These are phyloP conservation scores for Scaptomyza cyrtandrae DNA, from an alignment of 2,888 invertebrate species.

Conservation along the genomic window DNA sequence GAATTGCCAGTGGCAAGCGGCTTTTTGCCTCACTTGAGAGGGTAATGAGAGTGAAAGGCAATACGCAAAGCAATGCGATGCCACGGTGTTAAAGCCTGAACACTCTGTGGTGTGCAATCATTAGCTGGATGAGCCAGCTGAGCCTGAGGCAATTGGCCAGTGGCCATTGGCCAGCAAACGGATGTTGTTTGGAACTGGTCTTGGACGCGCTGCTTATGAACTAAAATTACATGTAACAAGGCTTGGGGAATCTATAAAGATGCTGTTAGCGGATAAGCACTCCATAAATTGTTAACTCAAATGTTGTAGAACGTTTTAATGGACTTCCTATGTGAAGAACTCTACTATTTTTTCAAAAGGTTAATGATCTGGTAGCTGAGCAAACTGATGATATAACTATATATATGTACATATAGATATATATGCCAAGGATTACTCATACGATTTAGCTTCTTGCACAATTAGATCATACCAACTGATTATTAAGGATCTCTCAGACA, in stretches of 20 bases:
- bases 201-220: conserved; percentile 14
- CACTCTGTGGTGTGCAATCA: conserved; percentile 8
- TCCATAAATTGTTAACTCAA: conserved; percentile 44
- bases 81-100: conserved; percentile 37
- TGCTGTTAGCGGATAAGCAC: conserved; percentile 49
- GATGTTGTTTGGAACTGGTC: conserved; percentile 49
- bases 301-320: conserved; percentile 36
- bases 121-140: too few species aligned
- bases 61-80: conserved; percentile 6
- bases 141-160: conserved; percentile 7
- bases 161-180: conserved; percentile 21
- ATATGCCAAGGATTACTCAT: conserved; percentile 46
- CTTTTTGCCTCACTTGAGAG: conserved; percentile 15
- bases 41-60: conserved; percentile 73
- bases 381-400: conserved; percentile 10
- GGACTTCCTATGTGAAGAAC: conserved; percentile 36
- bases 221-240: conserved; percentile 36
- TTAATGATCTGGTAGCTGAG: conserved; percentile 1
- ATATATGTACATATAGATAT: background rate
- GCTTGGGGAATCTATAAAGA: conserved; percentile 53
- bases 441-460: conserved; percentile 23
- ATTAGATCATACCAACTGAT: conserved; percentile 61
- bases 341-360: background rate
- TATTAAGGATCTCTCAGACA: conserved; percentile 45
- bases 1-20: conserved; percentile 51